A percentile compares a stretch with the other conserved stretches of the same genome.
Conservation (phyloP, 2,113 vertebrate genomes). For the Hyperopisus bebe region DNA sequence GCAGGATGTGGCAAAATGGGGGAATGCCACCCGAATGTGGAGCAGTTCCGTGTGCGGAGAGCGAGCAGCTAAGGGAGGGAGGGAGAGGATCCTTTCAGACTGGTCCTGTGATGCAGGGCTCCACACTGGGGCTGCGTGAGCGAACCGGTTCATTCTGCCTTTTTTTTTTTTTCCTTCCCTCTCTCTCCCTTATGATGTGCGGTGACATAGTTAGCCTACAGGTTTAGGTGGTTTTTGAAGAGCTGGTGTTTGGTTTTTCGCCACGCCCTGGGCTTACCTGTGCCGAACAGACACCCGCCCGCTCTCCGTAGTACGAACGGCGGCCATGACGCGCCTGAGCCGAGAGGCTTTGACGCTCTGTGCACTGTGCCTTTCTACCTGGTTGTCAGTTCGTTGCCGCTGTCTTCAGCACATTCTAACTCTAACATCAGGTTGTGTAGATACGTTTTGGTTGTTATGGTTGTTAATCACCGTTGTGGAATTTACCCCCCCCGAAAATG, state of each 20-base stretch:
- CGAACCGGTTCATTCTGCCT: not conserved
- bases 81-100: not conserved
- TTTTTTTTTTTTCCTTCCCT: not conserved
- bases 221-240: constrained; percentile 12
- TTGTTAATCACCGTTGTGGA: not conserved
- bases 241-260: not conserved
- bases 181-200: not conserved
- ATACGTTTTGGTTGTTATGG: not conserved
- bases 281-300: not conserved
- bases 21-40: not conserved
- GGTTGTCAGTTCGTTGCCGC: not conserved
- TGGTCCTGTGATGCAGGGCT: not conserved
- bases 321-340: not conserved
- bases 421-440: not conserved
- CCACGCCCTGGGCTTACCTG: not conserved
- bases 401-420: not conserved
- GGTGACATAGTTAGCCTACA: not conserved
- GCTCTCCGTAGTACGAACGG: not conserved
- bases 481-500: not conserved
- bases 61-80: not conserved
- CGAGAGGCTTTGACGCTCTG: not conserved
- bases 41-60: not conserved
- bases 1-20: not conserved
- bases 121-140: constrained; percentile 2
- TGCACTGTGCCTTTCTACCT: not conserved